phyloP scores from a whole-genome alignment of 2,113 vertebrate species.

The Gavia stellata region DNA sequence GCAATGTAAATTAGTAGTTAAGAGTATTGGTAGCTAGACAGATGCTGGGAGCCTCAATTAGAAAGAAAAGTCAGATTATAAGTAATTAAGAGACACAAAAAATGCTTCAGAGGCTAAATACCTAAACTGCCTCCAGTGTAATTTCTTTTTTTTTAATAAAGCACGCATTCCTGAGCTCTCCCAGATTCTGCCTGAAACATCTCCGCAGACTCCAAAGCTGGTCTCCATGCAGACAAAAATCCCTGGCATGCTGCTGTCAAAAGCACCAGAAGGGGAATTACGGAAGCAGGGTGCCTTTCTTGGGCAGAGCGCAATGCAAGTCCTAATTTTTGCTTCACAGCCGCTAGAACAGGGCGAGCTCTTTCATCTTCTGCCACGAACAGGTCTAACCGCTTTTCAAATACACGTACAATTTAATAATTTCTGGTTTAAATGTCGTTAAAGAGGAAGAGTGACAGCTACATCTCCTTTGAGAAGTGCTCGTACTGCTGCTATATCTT shows the following conservation, averaged over 20 bases:
- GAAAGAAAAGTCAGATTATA: constrained; percentile 68
- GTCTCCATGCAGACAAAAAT: background rate
- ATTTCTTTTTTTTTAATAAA: background rate
- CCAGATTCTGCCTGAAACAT: background rate
- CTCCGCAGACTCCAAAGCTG: background rate
- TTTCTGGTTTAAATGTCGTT: background rate
- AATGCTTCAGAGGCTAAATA: constrained; percentile 33
- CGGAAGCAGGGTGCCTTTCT: background rate
- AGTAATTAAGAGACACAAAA: constrained; percentile 66
- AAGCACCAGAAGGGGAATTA: background rate
- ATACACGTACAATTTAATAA: accelerated
- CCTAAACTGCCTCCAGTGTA: background rate
- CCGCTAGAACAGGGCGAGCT: background rate
- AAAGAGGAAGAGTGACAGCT: background rate
- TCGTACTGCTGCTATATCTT: background rate
- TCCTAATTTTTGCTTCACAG: background rate
- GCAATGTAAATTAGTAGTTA: constrained; percentile 63
- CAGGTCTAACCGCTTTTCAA: background rate
- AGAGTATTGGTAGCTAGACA: constrained; percentile 71
- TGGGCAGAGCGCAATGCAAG: background rate
- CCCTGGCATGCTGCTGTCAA: background rate
- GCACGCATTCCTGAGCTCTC: background rate
- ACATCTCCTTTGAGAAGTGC: background rate
- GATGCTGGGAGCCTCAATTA: constrained; percentile 65
- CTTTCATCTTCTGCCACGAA: background rate